Conservation (phyloP, 1,140 invertebrate genomes). For the Dendrolimus punctatus region DNA sequence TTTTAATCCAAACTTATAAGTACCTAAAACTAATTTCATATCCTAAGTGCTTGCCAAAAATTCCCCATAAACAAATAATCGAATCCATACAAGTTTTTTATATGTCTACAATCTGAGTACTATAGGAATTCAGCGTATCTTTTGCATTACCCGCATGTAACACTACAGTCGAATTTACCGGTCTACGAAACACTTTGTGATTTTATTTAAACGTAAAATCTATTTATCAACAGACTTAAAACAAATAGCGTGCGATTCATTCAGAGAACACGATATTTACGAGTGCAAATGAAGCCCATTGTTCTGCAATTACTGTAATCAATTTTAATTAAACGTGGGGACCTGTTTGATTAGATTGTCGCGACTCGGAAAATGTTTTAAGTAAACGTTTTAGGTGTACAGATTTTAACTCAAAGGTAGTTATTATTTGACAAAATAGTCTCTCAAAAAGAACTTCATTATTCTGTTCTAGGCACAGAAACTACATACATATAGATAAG, state of each 20-base stretch:
- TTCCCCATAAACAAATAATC: background rate
- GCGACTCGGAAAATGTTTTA: background rate
- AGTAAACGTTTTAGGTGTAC: background rate
- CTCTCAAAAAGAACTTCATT: constrained; percentile 4
- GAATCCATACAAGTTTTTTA: constrained; percentile 4
- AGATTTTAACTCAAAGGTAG: constrained; percentile 2
- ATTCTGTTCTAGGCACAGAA: too few species aligned
- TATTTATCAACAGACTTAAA: constrained; percentile 12
- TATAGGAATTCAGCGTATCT: constrained; percentile 11
- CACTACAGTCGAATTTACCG: constrained; percentile 37
- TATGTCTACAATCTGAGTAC: constrained; percentile 15
- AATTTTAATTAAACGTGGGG: constrained; percentile 13
- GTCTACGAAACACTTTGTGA: constrained; percentile 34
- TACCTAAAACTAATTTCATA: too few species aligned
- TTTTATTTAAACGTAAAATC: constrained; percentile 16
- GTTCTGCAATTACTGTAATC: constrained; percentile 15
- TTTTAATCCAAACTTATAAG: too few species aligned
- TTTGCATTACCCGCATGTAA: constrained; percentile 36
- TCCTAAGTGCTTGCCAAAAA: too few species aligned
- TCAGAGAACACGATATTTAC: constrained; percentile 15
- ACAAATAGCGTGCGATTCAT: constrained; percentile 15
- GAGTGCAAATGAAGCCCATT: constrained; percentile 14
- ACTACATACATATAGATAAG: too few species aligned
- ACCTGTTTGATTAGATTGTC: constrained; percentile 13
- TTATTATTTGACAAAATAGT: constrained; percentile 1